Conservation (phyloP, 2,113 vertebrate species). For the Protobothrops mucrosquamatus region DNA sequence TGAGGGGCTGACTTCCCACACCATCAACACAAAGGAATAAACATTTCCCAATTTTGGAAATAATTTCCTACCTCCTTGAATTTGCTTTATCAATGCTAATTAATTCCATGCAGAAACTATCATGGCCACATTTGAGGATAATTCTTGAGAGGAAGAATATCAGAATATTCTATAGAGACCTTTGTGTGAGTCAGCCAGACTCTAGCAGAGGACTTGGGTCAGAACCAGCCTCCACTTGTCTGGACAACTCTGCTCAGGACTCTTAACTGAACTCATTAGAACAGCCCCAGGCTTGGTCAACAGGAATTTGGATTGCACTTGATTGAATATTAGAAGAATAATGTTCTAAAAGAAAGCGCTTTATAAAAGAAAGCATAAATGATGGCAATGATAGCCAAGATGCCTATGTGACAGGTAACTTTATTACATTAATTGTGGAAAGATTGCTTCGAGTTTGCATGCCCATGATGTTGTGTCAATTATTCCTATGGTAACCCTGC, state of each 20-base stretch:
- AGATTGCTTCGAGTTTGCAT: not conserved
- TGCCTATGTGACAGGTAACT: not conserved
- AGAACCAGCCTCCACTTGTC: not conserved
- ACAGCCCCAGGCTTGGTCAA: not conserved
- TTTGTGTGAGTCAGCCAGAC: not conserved
- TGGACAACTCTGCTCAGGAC: not conserved
- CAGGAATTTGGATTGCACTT: not conserved
- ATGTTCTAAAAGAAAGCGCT: slow-evolving; percentile 45
- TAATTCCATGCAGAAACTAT: not conserved
- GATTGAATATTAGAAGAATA: not conserved
- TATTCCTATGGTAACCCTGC: not conserved
- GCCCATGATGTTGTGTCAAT: not conserved
- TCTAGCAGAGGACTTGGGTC: not conserved
- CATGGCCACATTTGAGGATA: not conserved
- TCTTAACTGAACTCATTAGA: not conserved
- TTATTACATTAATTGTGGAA: not conserved
- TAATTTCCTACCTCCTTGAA: not conserved
- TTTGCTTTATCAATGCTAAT: not conserved
- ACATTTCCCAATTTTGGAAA: not conserved
- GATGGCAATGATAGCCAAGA: slow-evolving; percentile 11
- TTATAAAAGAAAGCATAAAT: not conserved
- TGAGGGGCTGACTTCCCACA: too few relatives aligned
- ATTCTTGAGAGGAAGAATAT: not conserved
- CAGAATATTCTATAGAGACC: not conserved
- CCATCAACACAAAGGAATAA: not conserved